Base-by-base conservation (phyloP, 2,797 vertebrate species). In the Streptopelia turtur region DNA sequence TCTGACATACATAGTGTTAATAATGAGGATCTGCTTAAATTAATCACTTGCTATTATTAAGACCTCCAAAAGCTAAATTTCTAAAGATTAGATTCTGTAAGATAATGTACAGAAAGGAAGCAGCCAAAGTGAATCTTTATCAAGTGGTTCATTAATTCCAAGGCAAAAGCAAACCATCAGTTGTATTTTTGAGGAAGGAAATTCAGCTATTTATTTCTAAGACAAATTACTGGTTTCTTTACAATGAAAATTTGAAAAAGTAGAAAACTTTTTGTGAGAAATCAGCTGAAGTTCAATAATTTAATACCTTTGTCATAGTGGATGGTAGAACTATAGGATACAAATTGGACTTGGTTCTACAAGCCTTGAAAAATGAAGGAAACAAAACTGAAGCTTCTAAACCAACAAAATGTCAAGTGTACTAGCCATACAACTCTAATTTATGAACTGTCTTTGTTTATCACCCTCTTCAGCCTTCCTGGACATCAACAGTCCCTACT, bases 21-120 rank as follows among this genome's bases (percentile, higher is more conserved):
- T 97, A 97, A 97, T 90, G 90, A 96, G 61, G 56, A 83, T 93
- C 83, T 81, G 52, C 79, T 45, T 41, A 97, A 97, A 97, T 96
- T 90, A 96, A 94, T 97, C 43, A 84, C 88, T 88, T 92, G 30
- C 85, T 86, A 86, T 90, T 92, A 96, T 72, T 95, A 95, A 89
- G 82, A 96, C 83, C 55, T 85, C 41, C 45, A 93, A 96, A 97
- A 96, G 59, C 56, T 94, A 93, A 64, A 53, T 65, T 96, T 95
- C 68, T 80, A 15, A 85, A 96, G 45, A 96, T 95, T 88, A 95
- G 74, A 94, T 92, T 95, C 87, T 57, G 55, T 20, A 90, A 87
- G 78, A 85, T 88, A 94, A 85, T 45, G 80, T 52, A 28, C 3
- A 56, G 95, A 93, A 96, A 59, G 45, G 81, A 94, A 96, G 35